These are phyloP conservation scores for Paracanthobrama guichenoti DNA, from an alignment of 2,113 vertebrate genomes.

Conservation along the genomic window DNA sequence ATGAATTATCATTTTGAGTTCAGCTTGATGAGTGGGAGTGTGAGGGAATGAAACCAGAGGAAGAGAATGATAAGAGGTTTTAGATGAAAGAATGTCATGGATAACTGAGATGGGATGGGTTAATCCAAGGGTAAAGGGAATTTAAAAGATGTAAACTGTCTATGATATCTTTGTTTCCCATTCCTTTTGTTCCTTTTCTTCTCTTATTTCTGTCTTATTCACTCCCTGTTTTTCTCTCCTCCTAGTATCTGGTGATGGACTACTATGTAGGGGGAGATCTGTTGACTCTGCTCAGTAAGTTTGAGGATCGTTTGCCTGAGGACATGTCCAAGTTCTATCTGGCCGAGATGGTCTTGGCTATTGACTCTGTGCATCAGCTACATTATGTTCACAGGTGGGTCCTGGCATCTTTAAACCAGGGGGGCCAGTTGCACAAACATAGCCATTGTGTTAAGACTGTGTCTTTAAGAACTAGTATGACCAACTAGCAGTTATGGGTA, in stretches of 20 bases:
- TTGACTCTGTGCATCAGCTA: slow-evolving; percentile 96
- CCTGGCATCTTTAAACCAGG: neutral
- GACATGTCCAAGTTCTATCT: slow-evolving; percentile 99
- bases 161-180: neutral
- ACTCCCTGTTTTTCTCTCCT: slow-evolving; percentile 23
- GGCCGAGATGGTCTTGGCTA: slow-evolving; percentile 98
- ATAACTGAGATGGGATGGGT: slow-evolving; percentile 9
- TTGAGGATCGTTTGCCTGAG: slow-evolving; percentile 95
- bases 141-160: neutral
- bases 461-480: no score
- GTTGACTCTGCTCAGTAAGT: slow-evolving; percentile 97
- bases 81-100: neutral
- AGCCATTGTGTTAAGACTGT: no score
- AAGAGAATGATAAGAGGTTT: neutral
- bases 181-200: neutral
- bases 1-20: slow-evolving; percentile 6
- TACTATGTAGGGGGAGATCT: slow-evolving; percentile 98
- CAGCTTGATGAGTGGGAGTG: slow-evolving; percentile 12
- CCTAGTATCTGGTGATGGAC: slow-evolving; percentile 98
- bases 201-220: neutral
- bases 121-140: slow-evolving; percentile 17
- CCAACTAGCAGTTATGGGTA: no score
- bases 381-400: slow-evolving; percentile 97
- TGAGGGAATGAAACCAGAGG: neutral
- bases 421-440: no score